phyloP scores from a whole-genome alignment of 30 jellyfish, hydroid and myxozoan species.

The Cassiopea xamachana region DNA sequence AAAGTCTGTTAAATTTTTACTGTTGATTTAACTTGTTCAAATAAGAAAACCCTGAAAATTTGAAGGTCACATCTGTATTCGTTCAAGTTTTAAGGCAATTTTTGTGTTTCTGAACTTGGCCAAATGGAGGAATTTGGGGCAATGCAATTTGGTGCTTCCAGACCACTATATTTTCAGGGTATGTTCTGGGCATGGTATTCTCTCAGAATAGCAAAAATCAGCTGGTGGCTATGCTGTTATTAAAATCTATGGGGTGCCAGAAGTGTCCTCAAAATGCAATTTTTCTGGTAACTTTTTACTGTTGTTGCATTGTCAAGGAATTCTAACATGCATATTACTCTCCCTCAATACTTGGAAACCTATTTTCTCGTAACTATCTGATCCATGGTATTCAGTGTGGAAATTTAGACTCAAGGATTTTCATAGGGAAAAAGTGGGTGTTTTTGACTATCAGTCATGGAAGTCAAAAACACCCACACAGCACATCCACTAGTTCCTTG shows the following conservation, averaged over 20 bases:
- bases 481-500: not conserved
- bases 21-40: not conserved
- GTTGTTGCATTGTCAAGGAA: not conserved
- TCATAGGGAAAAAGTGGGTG: no score
- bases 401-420: not conserved
- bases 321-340: not conserved
- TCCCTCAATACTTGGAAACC: not conserved
- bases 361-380: not conserved
- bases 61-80: not conserved
- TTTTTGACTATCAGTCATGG: no score
- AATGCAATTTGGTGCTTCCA: not conserved
- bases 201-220: not conserved
- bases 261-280: no score
- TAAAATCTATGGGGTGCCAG: not conserved
- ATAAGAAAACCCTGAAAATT: not conserved
- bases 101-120: not conserved
- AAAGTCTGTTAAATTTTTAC: no score
- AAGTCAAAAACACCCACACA: no score
- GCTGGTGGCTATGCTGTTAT: no score
- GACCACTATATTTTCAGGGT: not conserved
- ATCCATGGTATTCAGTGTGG: not conserved
- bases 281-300: not conserved
- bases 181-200: not conserved
- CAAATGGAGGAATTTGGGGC: not conserved
- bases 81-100: not conserved